Percentiles rank a stretch among this genome's conserved stretches.
These are phyloP conservation scores for Deroptyus accipitrinus DNA, from an alignment of 2,113 vertebrate genomes.

Conservation along the genomic window DNA sequence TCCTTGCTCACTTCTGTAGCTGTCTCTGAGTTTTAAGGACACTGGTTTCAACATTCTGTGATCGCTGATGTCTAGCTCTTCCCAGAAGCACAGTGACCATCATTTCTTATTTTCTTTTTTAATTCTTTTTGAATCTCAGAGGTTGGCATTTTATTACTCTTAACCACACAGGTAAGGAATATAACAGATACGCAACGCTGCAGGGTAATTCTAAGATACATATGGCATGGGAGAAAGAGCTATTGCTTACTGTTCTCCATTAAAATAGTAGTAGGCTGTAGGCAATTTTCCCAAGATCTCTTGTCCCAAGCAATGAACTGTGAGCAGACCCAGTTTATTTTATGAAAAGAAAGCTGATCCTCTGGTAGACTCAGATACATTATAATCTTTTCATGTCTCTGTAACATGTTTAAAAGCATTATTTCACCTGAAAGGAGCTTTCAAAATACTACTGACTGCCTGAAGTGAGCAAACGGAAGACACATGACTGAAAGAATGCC, in stretches of 20 bases:
- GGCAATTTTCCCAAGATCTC: not conserved
- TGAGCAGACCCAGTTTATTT: not conserved
- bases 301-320: not conserved
- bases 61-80: not conserved
- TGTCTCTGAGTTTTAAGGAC: not conserved
- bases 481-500: too few relatives aligned
- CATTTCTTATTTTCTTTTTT: too few relatives aligned
- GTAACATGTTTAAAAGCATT: not conserved
- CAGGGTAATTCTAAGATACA: not conserved
- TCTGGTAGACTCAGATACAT: not conserved
- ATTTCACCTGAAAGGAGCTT: not conserved
- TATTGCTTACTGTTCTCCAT: not conserved
- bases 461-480: not conserved
- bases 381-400: not conserved
- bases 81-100: not conserved
- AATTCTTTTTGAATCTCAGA: not conserved
- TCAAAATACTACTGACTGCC: not conserved
- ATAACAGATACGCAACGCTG: fast-evolving
- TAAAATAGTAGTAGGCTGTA: fast-evolving
- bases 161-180: not conserved
- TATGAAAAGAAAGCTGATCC: not conserved
- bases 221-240: not conserved
- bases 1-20: not conserved
- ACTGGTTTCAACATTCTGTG: not conserved
- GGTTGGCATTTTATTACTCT: not conserved